A percentile compares a stretch with the other conserved stretches of the same genome.
Conservation (phyloP, 2,888 invertebrate genomes). For the Clusia tigrina region DNA sequence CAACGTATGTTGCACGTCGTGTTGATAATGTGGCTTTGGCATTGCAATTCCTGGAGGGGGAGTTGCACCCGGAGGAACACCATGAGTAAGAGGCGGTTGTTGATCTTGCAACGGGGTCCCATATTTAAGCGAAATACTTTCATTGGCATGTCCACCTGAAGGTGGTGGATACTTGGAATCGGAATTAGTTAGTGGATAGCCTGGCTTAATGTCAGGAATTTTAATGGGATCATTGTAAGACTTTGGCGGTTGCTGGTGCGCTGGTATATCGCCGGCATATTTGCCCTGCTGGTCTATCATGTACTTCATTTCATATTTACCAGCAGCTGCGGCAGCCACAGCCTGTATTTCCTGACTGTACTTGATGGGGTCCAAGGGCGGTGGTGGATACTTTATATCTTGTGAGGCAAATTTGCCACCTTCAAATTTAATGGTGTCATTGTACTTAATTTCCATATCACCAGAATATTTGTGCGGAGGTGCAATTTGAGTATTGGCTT, state of each 20-base stretch:
- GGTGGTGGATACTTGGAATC: slow-evolving; percentile 39
- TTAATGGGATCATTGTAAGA: slow-evolving; percentile 59
- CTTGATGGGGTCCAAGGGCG: slow-evolving; percentile 56
- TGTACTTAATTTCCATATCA: slow-evolving; percentile 62
- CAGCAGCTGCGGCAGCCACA: slow-evolving; percentile 44
- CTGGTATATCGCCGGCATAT: slow-evolving; percentile 50
- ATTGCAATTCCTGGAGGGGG: slow-evolving; percentile 59
- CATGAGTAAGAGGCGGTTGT: slow-evolving; percentile 36
- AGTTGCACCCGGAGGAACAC: slow-evolving; percentile 51
- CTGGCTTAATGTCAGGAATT: slow-evolving; percentile 59
- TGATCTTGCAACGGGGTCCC: slow-evolving; percentile 28
- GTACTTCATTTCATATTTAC: slow-evolving; percentile 64
- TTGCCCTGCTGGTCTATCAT: slow-evolving; percentile 60
- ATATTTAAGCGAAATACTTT: slow-evolving; percentile 47
- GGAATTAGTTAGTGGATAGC: slow-evolving; percentile 46
- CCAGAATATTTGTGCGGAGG: slow-evolving; percentile 57
- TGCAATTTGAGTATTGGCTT: slow-evolving; percentile 31
- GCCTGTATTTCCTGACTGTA: slow-evolving; percentile 61
- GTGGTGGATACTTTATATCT: slow-evolving; percentile 66
- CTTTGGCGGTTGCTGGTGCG: slow-evolving; percentile 42
- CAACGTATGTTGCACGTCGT: slow-evolving; percentile 59
- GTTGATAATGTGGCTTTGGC: slow-evolving; percentile 62
- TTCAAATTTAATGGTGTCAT: slow-evolving; percentile 58
- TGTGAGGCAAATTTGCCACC: slow-evolving; percentile 55
- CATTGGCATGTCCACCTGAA: slow-evolving; percentile 26